phyloP scores from a whole-genome alignment of 1,140 invertebrate species.

The Drosophila ogumai region DNA sequence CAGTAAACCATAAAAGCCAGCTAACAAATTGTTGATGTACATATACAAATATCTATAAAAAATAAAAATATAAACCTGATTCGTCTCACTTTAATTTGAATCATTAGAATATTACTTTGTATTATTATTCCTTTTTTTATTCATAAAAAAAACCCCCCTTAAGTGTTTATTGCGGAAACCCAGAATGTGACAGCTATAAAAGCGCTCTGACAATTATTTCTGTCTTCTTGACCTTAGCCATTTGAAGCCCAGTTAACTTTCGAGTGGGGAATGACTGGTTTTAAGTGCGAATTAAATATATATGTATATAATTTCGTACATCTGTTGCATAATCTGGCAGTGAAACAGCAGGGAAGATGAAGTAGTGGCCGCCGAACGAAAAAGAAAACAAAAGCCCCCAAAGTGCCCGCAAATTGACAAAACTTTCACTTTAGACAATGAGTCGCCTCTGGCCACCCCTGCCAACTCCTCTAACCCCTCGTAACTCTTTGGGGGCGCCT shows the following conservation, averaged over 20 bases:
- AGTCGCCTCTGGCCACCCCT: slow-evolving; percentile 25
- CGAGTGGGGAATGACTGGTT: slow-evolving; percentile 25
- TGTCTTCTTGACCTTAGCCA: slow-evolving; percentile 28
- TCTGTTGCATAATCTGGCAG: slow-evolving; percentile 47
- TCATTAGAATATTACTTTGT: slow-evolving; percentile 10
- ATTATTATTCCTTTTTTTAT: background rate
- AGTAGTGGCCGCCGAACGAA: slow-evolving; percentile 13
- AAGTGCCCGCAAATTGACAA: slow-evolving; percentile 59
- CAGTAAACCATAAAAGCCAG: background rate
- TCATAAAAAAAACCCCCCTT: background rate
- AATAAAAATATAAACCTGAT: background rate
- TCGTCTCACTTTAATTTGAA: background rate
- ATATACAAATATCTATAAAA: background rate
- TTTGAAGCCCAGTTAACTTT: slow-evolving; percentile 22
- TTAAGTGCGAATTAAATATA: slow-evolving; percentile 31
- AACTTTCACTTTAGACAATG: slow-evolving; percentile 73
- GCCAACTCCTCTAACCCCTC: background rate
- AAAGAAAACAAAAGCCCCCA: slow-evolving; percentile 35
- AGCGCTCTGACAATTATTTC: background rate
- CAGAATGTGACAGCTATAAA: slow-evolving; percentile 2
- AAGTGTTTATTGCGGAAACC: background rate
- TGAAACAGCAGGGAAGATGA: slow-evolving; percentile 36
- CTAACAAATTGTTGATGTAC: background rate
- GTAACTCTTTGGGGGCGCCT: slow-evolving; percentile 11
- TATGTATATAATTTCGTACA: slow-evolving; percentile 26